Evolutionary conservation across 2,113 vertebrate species (phyloP).

Genomic region (Engraulis encrasicolus): DNA sequence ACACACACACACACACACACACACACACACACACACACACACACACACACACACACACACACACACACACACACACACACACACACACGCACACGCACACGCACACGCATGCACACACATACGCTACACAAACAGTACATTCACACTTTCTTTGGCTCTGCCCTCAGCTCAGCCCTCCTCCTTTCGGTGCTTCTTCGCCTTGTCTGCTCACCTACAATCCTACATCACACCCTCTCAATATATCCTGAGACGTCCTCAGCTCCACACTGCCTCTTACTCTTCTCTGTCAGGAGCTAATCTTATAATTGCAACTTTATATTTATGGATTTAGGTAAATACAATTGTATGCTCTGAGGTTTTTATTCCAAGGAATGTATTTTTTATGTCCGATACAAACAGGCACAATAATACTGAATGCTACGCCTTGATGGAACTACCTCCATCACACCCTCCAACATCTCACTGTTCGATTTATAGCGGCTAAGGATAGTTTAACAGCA

Average conservation of each 20-base stretch:
- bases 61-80: neutral
- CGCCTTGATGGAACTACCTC: no score
- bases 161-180: neutral
- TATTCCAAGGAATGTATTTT: no score
- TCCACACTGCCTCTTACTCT: neutral
- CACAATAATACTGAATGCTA: no score
- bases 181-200: neutral
- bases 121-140: neutral
- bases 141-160: neutral
- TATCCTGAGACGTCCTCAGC: neutral
- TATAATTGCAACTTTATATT: no score
- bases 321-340: no score
- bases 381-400: no score
- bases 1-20: neutral
- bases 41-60: constrained; percentile 9
- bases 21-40: neutral
- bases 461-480: no score
- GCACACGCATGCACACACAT: no score
- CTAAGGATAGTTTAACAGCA: no score
- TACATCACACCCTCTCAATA: neutral
- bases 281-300: neutral
- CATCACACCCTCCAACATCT: no score
- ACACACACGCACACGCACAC: neutral
- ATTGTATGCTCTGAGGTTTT: no score
- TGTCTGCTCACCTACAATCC: neutral